Evolutionary conservation across 2,888 invertebrate genomes (phyloP).

Genomic region (Sceliomorpha sp.): DNA sequence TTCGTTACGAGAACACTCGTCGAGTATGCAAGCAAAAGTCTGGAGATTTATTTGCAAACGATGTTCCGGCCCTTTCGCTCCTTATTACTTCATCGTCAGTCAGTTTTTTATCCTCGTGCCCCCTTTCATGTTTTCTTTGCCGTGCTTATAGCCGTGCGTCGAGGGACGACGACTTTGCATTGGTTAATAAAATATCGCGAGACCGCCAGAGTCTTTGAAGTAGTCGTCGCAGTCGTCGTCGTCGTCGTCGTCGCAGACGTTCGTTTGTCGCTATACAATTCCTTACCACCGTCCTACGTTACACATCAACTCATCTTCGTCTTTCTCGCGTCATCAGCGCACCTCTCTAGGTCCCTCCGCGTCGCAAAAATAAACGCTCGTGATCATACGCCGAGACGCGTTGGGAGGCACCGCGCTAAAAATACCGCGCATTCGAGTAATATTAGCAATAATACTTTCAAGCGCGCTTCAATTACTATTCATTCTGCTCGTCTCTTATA

Average conservation of each 20-base stretch:
- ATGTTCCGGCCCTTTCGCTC: no score
- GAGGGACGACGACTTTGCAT: slow-evolving; percentile 19
- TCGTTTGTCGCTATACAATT: slow-evolving; percentile 61
- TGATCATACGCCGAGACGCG: slow-evolving; percentile 58
- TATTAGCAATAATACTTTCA: slow-evolving; percentile 34
- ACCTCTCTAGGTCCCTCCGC: slow-evolving; percentile 46
- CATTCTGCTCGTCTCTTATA: not conserved
- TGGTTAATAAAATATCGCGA: slow-evolving; percentile 63
- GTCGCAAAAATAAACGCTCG: slow-evolving; percentile 63
- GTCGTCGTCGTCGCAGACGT: slow-evolving; percentile 42
- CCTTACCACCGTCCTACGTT: slow-evolving; percentile 41
- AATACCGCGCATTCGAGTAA: slow-evolving; percentile 57
- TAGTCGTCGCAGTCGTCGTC: slow-evolving; percentile 51
- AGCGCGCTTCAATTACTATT: slow-evolving; percentile 17
- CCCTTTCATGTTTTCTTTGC: slow-evolving; percentile 1
- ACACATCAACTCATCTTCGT: slow-evolving; percentile 30
- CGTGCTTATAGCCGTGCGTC: slow-evolving; percentile 7
- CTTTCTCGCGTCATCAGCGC: slow-evolving; percentile 39
- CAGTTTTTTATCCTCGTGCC: no score
- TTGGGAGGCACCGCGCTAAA: slow-evolving; percentile 67
- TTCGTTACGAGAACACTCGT: no score
- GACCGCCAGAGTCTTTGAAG: slow-evolving; percentile 65
- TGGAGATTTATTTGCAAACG: no score
- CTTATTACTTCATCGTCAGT: no score
- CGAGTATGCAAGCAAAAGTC: no score